Base-by-base conservation (phyloP, 2,113 vertebrate species). In the Electrona antarctica region DNA sequence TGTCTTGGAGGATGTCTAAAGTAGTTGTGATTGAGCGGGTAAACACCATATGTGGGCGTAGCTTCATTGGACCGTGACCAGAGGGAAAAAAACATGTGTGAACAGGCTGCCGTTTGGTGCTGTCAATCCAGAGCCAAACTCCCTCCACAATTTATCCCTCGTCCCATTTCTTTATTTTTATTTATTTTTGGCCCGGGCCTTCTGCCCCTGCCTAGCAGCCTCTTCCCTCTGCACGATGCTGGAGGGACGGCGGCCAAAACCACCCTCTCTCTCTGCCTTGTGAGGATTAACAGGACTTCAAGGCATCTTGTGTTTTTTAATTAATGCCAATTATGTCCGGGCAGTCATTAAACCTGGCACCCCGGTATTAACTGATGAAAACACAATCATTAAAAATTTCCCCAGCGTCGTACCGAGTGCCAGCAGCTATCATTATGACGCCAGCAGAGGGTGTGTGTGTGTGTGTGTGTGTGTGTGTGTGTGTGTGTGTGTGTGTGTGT, bases 341-440 rank as follows among this genome's bases (percentile, higher is more conserved):
- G 85, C 74, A 80, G 83, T 89, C 89, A 88, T 90, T 91, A 88
- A 90, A 90, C 88, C 79, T 87, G 86, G 90, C 89, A 83, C 73
- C 77, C 77, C 74, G 45, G 80, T 87, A 84, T 88, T 81, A 91
- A 85, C 81, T 70, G 87, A 89, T 86, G 88, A 91, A 89, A 90
- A 92, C 88, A 88, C 85, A 89, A 83, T 78, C 77, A 79, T 86
- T 84, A 64, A 60, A 74, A 69, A 3, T 80, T 63, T 79, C 75
- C 62, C 68, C 72, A 52, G 74, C 57, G 85, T 65, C 77, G 47
- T 60, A 8, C 48, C 59, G 67, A 87, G 69, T 73, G 91, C 87
- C 88, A 87, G 85, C 83, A 83, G 89, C 80, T 74, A 77, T 88
- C 85, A 89, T 87, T 87, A 87, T 70, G 73, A 68, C 84, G 82